phyloP scores from a whole-genome alignment of 2,888 invertebrate species.

The Meiosimyza platycephala region DNA sequence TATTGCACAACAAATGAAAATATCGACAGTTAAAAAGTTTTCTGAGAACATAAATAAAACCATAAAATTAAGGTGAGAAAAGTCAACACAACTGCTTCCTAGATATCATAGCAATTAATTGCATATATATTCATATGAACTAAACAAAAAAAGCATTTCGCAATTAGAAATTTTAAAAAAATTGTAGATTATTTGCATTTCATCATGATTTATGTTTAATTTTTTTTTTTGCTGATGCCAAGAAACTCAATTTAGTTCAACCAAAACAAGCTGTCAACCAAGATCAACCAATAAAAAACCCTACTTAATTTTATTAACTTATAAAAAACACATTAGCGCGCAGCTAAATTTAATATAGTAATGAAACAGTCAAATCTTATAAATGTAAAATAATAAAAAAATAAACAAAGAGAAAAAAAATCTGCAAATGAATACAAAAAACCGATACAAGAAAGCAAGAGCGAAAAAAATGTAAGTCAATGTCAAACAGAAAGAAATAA shows the following conservation, averaged over 20 bases:
- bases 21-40: neutral
- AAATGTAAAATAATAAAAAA: neutral
- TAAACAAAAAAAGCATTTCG: neutral
- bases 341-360: neutral
- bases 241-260: neutral
- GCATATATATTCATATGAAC: neutral
- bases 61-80: slow-evolving; percentile 4
- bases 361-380: neutral
- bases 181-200: neutral
- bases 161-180: neutral
- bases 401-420: slow-evolving; percentile 20
- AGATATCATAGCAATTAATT: neutral
- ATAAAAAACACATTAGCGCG: slow-evolving; percentile 19
- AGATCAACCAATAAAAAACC: too few relatives aligned
- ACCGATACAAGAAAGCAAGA: slow-evolving; percentile 31
- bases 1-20: too few relatives aligned
- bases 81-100: neutral
- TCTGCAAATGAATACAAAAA: slow-evolving; percentile 26
- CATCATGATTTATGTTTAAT: neutral
- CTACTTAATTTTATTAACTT: slow-evolving; percentile 3
- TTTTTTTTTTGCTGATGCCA: neutral
- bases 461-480: slow-evolving; percentile 49
- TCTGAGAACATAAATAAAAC: neutral
- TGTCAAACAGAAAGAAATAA: slow-evolving; percentile 45
- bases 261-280: slow-evolving; percentile 10